Evolutionary conservation across 2,888 invertebrate genomes (phyloP), one percentile per base, ranked within the genome.

Genomic region (Aphrophora alni): DNA sequence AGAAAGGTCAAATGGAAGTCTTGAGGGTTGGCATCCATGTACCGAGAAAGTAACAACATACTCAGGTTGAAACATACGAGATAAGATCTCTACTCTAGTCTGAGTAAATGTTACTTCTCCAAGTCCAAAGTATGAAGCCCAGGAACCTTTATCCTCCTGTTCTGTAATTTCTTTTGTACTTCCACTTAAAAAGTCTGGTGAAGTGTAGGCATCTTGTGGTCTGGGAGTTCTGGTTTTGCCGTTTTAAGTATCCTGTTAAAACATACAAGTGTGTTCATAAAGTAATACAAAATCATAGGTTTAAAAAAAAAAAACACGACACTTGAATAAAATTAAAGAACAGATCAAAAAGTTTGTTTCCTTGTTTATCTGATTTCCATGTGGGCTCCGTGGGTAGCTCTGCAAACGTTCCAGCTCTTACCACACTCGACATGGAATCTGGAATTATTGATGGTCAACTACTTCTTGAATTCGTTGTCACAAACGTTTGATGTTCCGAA

Each of bases 31-130:
- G 81, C 89, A 89, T n/a, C 88, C 88, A 81, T 86, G 87, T 7
- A 89, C 87, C 17, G 88, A 87, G 84, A 88, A 89, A 7, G 88
- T 89, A 27, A 89, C 87, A 5, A 88, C 86, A 0, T 87, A 86
- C 69, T 86, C 83, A 0, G 88, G 88, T 84, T 89, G 88, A 78
- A 85, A 75, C 8, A 87, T 85, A 1, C 86, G 86, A 5, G 70
- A 85, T 3, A 88, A 87, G 77, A 85, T 82, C 4, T 87, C 51
- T 70, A 86, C 85, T 38, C 85, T 82, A 2, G 87, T 88, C 21
- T 87, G 85, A 10, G 88, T 89, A 12, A 88, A 86, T 3, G 88
- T 88, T 8, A 87, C 87, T 12, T 87, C 87, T 27, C 86, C 87
- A 26, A 88, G 80, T 2, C 88, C 88, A 12, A 88, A 85, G 85